phyloP scores from a whole-genome alignment of 2,797 vertebrate genomes.

The Sebastes kiyomatsui region DNA sequence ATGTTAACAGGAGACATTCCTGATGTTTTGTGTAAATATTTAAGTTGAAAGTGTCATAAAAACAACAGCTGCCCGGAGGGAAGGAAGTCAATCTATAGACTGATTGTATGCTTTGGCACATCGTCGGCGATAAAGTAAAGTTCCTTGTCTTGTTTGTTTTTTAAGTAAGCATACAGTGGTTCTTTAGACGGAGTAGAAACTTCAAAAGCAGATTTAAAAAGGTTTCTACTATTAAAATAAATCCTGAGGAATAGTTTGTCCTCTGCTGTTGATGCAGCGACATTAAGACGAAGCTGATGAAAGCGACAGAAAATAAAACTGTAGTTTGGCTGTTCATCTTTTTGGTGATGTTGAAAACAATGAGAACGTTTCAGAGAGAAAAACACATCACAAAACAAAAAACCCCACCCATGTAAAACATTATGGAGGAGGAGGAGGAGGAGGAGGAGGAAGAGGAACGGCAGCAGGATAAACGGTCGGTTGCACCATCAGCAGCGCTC shows the following conservation, averaged over 20 bases:
- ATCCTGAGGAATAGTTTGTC: background rate
- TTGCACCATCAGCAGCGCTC: constrained; percentile 33
- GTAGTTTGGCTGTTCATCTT: background rate
- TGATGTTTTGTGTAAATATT: background rate
- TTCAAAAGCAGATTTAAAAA: background rate
- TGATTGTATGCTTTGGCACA: background rate
- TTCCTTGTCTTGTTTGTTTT: too few relatives aligned
- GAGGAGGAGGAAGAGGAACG: constrained; percentile 11
- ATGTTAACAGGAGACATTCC: background rate
- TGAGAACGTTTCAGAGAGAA: background rate
- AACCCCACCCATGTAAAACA: background rate
- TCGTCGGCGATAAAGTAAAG: background rate
- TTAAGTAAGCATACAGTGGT: too few relatives aligned
- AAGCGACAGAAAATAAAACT: background rate
- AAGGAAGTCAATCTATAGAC: background rate
- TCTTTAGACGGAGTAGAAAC: background rate
- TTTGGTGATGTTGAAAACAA: background rate
- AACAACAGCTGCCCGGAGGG: background rate
- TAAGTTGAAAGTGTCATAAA: background rate
- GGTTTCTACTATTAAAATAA: background rate
- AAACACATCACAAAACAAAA: background rate
- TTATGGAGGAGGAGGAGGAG: constrained; percentile 17
- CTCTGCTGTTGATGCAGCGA: background rate
- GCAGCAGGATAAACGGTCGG: background rate
- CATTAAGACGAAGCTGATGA: background rate